These are phyloP conservation scores for Fukomys damarensis DNA, from an alignment of 2,113 vertebrate genomes.

Conservation along the genomic window DNA sequence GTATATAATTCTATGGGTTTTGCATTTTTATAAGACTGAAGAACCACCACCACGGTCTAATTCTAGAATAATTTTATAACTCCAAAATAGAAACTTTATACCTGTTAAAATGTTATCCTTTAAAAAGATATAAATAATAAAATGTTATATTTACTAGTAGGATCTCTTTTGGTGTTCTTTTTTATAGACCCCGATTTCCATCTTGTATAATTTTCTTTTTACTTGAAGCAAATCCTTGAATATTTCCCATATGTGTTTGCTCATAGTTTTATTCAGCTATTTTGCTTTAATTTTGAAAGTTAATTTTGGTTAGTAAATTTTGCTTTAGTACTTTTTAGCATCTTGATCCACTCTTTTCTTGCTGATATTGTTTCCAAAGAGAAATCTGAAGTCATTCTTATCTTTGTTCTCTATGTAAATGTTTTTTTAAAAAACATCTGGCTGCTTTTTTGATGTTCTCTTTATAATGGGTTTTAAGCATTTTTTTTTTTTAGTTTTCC, in stretches of 20 bases:
- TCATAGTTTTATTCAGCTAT: neutral
- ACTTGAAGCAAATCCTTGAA: neutral
- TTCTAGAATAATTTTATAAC: neutral
- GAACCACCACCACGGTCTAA: neutral
- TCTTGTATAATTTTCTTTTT: neutral
- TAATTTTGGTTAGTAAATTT: neutral
- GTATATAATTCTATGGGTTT: neutral
- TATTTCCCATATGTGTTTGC: neutral
- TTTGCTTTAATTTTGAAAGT: neutral
- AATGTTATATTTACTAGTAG: neutral
- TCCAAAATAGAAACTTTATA: neutral
- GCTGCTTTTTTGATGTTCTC: neutral
- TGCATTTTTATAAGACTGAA: neutral
- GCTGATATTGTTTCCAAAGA: neutral
- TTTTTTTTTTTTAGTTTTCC: neutral
- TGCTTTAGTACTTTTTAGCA: neutral
- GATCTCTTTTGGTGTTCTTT: neutral
- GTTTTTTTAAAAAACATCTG: neutral
- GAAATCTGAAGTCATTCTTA: neutral
- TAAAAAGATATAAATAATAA: neutral
- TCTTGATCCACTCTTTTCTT: neutral
- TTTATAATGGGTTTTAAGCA: neutral
- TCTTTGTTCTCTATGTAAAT: neutral
- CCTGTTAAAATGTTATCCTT: neutral
- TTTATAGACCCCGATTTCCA: neutral